These are phyloP conservation scores for Malurus leucopterus DNA, from an alignment of 2,797 vertebrate species.

Conservation along the genomic window DNA sequence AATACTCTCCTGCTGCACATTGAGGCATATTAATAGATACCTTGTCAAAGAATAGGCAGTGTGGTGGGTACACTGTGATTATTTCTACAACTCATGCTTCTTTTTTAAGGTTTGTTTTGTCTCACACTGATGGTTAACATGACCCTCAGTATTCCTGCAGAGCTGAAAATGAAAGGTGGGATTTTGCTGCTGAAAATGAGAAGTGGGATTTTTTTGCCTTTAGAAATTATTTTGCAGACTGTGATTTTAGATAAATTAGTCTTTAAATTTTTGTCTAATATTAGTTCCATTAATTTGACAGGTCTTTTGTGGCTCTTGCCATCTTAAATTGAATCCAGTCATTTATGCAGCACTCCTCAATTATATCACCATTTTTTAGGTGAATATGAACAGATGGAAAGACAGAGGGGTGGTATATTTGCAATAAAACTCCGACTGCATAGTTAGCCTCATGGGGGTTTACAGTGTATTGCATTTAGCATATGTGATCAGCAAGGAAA, in stretches of 20 bases:
- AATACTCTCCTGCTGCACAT: background rate
- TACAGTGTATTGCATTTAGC: slow-evolving; percentile 19
- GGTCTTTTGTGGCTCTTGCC: slow-evolving; percentile 16
- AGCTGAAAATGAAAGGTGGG: background rate
- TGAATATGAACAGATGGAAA: slow-evolving; percentile 64
- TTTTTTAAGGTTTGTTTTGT: background rate
- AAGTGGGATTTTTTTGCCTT: background rate
- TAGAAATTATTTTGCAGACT: background rate
- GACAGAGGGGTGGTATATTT: slow-evolving; percentile 67
- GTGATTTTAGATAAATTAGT: background rate
- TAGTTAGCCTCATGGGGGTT: slow-evolving; percentile 40
- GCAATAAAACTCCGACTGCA: slow-evolving; percentile 52
- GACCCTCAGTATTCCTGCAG: background rate
- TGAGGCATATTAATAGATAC: background rate
- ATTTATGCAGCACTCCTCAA: slow-evolving; percentile 39
- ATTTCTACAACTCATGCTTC: background rate
- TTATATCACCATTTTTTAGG: slow-evolving; percentile 61
- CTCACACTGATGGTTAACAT: background rate
- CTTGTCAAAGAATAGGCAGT: background rate
- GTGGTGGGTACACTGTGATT: background rate
- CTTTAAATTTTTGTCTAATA: background rate
- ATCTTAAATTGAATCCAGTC: slow-evolving; percentile 33
- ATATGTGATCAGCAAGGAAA: slow-evolving; percentile 10
- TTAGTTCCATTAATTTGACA: background rate
- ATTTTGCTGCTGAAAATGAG: background rate